Evolutionary conservation across 2,113 vertebrate genomes (phyloP).

Genomic region (Datnioides undecimradiatus): DNA sequence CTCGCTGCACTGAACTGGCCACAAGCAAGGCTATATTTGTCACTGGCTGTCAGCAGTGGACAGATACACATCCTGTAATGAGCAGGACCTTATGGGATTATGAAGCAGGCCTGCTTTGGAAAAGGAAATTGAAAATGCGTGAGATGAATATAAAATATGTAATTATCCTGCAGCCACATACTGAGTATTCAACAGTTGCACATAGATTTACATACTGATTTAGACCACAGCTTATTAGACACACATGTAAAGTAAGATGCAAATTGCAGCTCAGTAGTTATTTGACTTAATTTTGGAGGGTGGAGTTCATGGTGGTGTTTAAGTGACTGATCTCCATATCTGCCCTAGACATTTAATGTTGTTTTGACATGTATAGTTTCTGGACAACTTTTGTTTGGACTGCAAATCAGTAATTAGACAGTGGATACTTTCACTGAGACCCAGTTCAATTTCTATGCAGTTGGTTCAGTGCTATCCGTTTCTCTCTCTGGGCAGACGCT

Average conservation of each 20-base stretch:
- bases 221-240: neutral
- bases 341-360: neutral
- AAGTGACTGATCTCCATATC: neutral
- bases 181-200: constrained; percentile 11
- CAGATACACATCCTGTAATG: neutral
- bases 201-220: neutral
- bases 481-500: neutral
- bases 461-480: neutral
- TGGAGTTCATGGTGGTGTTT: neutral
- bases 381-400: neutral
- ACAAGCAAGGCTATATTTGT: neutral
- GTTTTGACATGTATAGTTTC: neutral
- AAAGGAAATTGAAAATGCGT: neutral
- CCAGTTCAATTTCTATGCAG: neutral
- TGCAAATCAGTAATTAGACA: neutral
- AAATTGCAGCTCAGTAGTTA: neutral
- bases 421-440: neutral
- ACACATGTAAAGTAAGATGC: neutral
- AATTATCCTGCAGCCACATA: neutral
- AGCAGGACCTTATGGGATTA: neutral
- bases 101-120: neutral
- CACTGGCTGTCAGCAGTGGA: neutral
- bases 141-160: neutral
- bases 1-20: neutral
- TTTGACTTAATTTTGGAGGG: neutral